A percentile compares a stretch with the other conserved stretches of the same genome.
These are phyloP conservation scores for Drosophila parabipectinata DNA, from an alignment of 1,140 invertebrate genomes.

Conservation along the genomic window DNA sequence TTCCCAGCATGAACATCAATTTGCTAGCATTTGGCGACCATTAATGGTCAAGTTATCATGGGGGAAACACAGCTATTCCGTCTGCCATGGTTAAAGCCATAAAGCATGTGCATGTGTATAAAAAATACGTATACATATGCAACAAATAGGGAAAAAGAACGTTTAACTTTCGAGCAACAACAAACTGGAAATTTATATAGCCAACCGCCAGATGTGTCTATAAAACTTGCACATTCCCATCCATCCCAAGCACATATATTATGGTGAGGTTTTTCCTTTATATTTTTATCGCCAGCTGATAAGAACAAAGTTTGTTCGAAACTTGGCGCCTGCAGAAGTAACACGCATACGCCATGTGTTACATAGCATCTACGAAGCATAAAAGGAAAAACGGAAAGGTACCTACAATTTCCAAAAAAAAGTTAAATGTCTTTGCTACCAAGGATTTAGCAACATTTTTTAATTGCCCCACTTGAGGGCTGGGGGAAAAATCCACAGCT, in stretches of 20 bases:
- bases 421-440: conserved; percentile 51
- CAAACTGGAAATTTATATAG: conserved; percentile 51
- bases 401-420: conserved; percentile 37
- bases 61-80: neutral
- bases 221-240: conserved; percentile 49
- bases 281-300: conserved; percentile 70
- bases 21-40: conserved; percentile 48
- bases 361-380: conserved; percentile 4
- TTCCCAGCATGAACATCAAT: conserved; percentile 44
- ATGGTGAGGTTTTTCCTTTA: conserved; percentile 32
- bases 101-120: conserved; percentile 25
- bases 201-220: conserved; percentile 53
- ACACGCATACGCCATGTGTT: conserved; percentile 74
- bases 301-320: conserved; percentile 66
- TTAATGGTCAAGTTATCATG: conserved; percentile 57
- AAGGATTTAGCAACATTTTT: conserved; percentile 55
- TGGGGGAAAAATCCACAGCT: conserved; percentile 30
- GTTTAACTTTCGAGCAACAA: conserved; percentile 50
- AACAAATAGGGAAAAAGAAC: conserved; percentile 46
- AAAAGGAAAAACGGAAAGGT: conserved; percentile 5
- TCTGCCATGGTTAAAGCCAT: conserved; percentile 29
- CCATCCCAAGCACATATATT: conserved; percentile 18
- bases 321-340: conserved; percentile 52
- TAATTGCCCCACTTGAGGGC: conserved; percentile 38
- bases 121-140: conserved; percentile 25